Base-by-base conservation (phyloP, 2,797 vertebrate genomes). In the Argentina silus region DNA sequence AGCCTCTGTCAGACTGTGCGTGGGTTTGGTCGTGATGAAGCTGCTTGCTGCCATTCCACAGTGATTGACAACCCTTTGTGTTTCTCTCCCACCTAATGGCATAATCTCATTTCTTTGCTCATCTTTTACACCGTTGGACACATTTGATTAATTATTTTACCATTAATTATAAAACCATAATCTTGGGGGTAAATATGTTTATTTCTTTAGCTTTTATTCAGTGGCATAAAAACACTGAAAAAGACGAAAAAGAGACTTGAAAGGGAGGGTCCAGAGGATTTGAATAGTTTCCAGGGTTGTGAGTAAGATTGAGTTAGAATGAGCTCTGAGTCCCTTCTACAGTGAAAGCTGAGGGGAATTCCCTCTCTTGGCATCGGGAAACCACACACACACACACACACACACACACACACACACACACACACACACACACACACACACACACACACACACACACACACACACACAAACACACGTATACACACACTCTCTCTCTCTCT, bases 211-310 rank as follows among this genome's bases (percentile, higher is more conserved):
- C 27, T 36, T 36, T 36, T 36, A 36, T 36, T 36, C 27, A 36
- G 27, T 36, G 27, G 1, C 27, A 36, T 36, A 36, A 4, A 36
- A 36, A 36, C 27, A 36, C 27, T 36, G 27, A 36, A 36, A 36
- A 36, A 36, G 27, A 36, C 27, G 27, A 36, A 14, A 11, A 9
- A 19, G 6, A 19, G 23, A 4, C 59, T 11, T 62, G 48, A 57
- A 78, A 19, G 78, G 51, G 51, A 42, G 55, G 63, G 27, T 42
- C 10, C 36, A 43, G 73, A 43, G 15, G 70, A 77, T 83, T 78
- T 83, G 48, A 90, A 82, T 88, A 85, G 81, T 90, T 92, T 87
- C 84, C 88, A 89, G 78, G 36, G 8, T 72, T 81, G 77, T 76
- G 77, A 85, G 82, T 72, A 74, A 84, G 67, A 73, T 65, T 17